These are phyloP conservation scores for Arge pagana DNA, from an alignment of 2,888 invertebrate genomes.

Conservation along the genomic window DNA sequence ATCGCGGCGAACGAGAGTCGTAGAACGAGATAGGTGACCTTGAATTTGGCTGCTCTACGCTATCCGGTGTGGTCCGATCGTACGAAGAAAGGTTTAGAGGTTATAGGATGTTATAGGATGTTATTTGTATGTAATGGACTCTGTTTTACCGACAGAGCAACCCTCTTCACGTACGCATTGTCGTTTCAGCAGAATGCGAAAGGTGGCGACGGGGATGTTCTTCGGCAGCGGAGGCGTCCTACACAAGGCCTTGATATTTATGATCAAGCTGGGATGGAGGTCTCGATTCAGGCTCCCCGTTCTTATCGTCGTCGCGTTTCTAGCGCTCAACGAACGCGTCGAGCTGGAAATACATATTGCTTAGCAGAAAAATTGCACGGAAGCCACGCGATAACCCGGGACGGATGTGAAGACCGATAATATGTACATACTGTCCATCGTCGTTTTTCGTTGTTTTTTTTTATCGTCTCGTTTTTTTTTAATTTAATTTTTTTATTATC, in stretches of 20 bases:
- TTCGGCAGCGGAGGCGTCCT: constrained; percentile 54
- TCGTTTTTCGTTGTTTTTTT: no score
- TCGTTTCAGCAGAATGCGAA: constrained; percentile 27
- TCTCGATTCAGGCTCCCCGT: constrained; percentile 71
- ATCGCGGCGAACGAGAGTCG: no score
- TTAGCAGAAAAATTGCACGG: background rate
- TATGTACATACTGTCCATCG: no score
- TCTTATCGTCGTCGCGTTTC: constrained; percentile 68
- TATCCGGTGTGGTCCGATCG: no score
- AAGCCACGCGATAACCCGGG: background rate
- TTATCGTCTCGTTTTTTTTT: no score
- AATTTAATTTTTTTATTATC: no score
- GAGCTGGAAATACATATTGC: constrained; percentile 69
- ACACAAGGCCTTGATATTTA: constrained; percentile 65
- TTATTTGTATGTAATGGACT: background rate
- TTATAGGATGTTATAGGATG: background rate
- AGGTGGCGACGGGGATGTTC: constrained; percentile 42
- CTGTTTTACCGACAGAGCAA: constrained; percentile 9
- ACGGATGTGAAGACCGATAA: background rate
- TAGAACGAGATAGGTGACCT: no score
- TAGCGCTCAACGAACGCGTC: constrained; percentile 70
- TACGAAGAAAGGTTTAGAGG: background rate
- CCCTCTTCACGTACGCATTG: no score
- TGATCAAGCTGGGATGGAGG: constrained; percentile 74
- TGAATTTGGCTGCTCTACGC: no score